Percentiles rank a stretch among this genome's conserved stretches.
phyloP scores from a whole-genome alignment of 1,140 invertebrate species.

The Platyscapa corneri region DNA sequence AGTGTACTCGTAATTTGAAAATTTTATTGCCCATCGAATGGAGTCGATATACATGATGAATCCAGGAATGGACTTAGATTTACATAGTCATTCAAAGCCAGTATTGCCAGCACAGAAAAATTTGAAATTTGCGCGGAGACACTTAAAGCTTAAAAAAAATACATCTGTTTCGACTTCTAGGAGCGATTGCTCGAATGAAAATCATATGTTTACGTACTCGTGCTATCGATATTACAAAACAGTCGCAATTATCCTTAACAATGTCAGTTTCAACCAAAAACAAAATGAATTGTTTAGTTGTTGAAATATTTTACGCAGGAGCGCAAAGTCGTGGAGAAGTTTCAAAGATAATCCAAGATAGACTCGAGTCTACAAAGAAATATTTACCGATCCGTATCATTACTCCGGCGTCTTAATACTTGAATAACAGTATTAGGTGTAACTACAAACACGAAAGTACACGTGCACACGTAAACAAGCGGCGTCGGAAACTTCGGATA shows the following conservation, averaged over 20 bases:
- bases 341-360: not conserved
- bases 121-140: no score
- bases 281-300: not conserved
- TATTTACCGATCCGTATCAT: not conserved
- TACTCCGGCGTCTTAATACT: not conserved
- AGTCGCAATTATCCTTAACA: no score
- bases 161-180: no score
- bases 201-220: no score
- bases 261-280: no score
- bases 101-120: no score
- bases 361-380: not conserved
- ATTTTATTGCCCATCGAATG: not conserved
- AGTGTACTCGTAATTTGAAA: not conserved
- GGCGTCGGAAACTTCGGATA: not conserved
- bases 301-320: not conserved
- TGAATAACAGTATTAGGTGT: not conserved
- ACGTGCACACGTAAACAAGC: not conserved
- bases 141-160: no score
- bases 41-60: no score
- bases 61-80: no score
- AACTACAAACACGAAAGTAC: not conserved
- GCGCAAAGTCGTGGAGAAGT: not conserved
- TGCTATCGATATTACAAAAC: no score
- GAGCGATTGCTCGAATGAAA: no score
- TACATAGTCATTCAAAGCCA: no score